phyloP scores from a whole-genome alignment of 2,113 vertebrate species.

The Tyto alba region DNA sequence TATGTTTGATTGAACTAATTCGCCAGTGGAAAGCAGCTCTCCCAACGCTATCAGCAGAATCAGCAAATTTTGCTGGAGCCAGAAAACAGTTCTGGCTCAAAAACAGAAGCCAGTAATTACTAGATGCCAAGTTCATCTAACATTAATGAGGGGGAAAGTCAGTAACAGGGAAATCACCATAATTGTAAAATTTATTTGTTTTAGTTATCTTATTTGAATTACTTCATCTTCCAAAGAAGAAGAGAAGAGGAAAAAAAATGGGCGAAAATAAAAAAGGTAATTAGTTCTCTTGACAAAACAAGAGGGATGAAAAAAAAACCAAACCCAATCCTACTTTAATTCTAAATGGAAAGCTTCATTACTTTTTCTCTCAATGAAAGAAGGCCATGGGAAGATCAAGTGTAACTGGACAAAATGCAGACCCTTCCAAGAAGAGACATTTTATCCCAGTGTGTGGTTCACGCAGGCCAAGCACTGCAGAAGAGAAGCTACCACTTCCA shows the following conservation, averaged over 20 bases:
- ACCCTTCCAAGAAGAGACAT: neutral
- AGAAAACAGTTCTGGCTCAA: slow-evolving; percentile 1
- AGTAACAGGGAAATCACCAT: neutral
- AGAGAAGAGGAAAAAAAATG: neutral
- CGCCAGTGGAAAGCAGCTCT: neutral
- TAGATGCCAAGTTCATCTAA: slow-evolving; percentile 33
- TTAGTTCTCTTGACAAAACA: neutral
- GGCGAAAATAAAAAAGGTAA: neutral
- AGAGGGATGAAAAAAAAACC: neutral
- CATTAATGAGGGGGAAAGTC: neutral
- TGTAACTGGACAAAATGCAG: neutral
- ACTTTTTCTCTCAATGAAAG: neutral
- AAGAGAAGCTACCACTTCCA: neutral
- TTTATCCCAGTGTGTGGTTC: neutral
- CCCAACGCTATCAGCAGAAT: neutral
- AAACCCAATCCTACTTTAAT: neutral
- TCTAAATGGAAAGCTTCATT: neutral
- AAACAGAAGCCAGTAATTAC: slow-evolving; percentile 29
- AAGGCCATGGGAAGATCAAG: neutral
- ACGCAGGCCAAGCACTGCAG: neutral
- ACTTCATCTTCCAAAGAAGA: neutral
- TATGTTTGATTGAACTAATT: neutral
- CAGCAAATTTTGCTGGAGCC: slow-evolving; percentile 2
- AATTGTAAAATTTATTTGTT: neutral
- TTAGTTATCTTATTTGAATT: neutral